phyloP scores from a whole-genome alignment of 2,113 vertebrate species.

The Falco punctatus region DNA sequence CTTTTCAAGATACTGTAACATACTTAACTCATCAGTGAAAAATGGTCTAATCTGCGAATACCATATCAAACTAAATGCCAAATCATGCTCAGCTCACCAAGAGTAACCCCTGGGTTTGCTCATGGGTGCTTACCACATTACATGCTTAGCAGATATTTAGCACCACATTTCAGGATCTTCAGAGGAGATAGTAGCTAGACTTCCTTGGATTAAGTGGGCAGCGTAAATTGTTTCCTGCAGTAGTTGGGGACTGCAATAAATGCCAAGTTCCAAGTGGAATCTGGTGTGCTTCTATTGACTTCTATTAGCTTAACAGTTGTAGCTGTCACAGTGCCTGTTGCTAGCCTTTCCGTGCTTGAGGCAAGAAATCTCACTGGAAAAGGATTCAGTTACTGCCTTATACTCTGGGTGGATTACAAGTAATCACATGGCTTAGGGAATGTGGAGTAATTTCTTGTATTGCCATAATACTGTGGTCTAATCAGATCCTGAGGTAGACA shows the following conservation, averaged over 20 bases:
- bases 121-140: background rate
- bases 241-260: background rate
- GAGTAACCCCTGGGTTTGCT: background rate
- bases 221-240: background rate
- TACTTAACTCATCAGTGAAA: background rate
- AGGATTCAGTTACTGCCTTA: background rate
- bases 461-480: background rate
- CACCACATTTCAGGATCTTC: background rate
- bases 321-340: background rate
- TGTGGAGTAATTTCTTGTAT: background rate
- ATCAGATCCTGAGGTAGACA: background rate
- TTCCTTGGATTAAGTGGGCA: background rate
- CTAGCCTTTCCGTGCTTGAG: background rate
- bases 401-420: background rate
- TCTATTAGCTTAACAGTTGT: background rate
- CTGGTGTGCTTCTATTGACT: background rate
- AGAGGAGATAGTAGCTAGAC: background rate
- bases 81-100: background rate
- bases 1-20: background rate
- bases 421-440: background rate
- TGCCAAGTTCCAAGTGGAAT: background rate
- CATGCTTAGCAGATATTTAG: fast-evolving
- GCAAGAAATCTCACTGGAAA: background rate
- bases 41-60: background rate
- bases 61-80: background rate